Evolutionary conservation across 2,113 vertebrate genomes (phyloP), one percentile per base, ranked within the genome.

Genomic region (Notechis scutatus): DNA sequence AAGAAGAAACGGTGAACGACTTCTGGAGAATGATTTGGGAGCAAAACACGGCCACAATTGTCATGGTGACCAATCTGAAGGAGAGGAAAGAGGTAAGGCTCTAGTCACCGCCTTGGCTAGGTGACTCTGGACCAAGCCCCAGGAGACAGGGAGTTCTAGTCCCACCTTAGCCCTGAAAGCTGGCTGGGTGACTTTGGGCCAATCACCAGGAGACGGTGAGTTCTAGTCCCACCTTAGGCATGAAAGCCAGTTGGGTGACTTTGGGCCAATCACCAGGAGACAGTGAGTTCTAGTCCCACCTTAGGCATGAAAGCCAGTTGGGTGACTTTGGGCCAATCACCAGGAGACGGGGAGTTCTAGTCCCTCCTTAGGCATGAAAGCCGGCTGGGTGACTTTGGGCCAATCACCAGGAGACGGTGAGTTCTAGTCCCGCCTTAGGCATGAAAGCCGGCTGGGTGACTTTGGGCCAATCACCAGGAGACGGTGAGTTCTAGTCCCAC

Each of bases 1-100:
- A 99, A 96, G 99, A 99, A 98, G 99, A 99, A 97, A 99, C 99
- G 0, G 99, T 99, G 94, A 99, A 99, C 3, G 99, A 99, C 95
- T 99, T 98, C 96, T 99, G 99, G 99, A 98, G 99, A 94, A 99
- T 99, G 99, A 99, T 99, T 97, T 99, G 99, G 99, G 99, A 99
- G 96, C 99, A 99, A 97, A 99, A 99, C 97, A 99, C 99, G 74
- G 99, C 98, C 0, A 99, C 99, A 14, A 99, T 99, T 20, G 99
- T 99, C 95, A 99, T 99, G 99, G 99, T 99, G 96, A 99, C 99
- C 95, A 99, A 99, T 95, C 97, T 99, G 91, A 99, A 99, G 96
- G 99, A 99, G 96, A 98, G 99, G 95, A 99, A 99, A 93, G 99
- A 99, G 98, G 99, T 99, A 64, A 91, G 9, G 39, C 1, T 8